Evolutionary conservation across 2,797 vertebrate genomes (phyloP), one percentile per base, ranked within the genome.

Genomic region (Brotula barbata): DNA sequence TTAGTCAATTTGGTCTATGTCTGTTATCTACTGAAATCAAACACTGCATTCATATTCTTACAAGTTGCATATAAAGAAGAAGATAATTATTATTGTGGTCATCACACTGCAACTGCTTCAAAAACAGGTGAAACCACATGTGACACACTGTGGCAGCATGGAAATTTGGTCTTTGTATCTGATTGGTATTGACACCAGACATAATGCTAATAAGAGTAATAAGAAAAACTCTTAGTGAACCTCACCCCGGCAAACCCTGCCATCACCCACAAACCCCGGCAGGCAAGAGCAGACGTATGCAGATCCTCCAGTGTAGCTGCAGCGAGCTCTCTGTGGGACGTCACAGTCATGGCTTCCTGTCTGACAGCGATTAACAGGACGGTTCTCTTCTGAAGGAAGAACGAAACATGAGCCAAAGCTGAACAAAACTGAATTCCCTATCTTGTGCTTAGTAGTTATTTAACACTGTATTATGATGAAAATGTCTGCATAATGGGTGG

Each of bases 291-390:
- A 98, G 80, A 77, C 5, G 64, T 90, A 95, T 54, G 89, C 58
- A 0, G 94, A 92, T 2, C 91, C 92, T 0, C 94, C 92, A 0
- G 64, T 88, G 86, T 94, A 94, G 77, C 91, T 80, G 58, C 96
- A 98, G 41, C 43, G 82, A 0, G 96, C 93, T 0, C 94, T 87
- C 31, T 94, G 90, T 0, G 93, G 75, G 15, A 87, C 82, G 41
- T 95, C 96, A 4, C 96, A 98, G 70, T 87, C 70, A 1, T 97
- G 94, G 3, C 90, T 93, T 62, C 93, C 92, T 1, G 53, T 85
- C 60, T 77, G 78, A 60, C 96, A 98, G 68, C 93, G 94, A 77
- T 98, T 88, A 17, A 93, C 47, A 0, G 80, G 81, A 1, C 78
- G 89, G 13, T 91, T 85, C 52, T 92, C 84, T 83, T 78, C 84